A percentile compares a stretch with the other conserved stretches of the same genome.
Evolutionary conservation across 2,797 vertebrate genomes (phyloP).

Genomic region (Anguilla pacifica): DNA sequence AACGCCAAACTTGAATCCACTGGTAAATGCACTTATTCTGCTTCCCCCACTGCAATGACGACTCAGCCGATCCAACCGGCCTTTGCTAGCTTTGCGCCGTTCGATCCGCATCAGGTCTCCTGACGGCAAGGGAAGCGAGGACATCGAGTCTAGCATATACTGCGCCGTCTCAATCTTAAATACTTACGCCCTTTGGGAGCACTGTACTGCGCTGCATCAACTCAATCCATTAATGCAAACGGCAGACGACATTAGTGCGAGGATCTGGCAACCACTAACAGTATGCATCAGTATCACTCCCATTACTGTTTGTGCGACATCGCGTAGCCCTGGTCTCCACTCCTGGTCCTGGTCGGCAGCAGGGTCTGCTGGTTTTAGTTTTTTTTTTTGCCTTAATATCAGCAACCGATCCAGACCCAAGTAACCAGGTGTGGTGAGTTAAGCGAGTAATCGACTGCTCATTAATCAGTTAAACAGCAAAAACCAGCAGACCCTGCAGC

Average conservation of each 20-base stretch:
- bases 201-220: background rate
- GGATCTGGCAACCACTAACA: background rate
- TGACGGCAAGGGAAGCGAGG: background rate
- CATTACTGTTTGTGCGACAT: background rate
- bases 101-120: background rate
- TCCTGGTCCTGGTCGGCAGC: too few relatives aligned
- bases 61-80: background rate
- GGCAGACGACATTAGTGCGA: background rate
- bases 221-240: background rate
- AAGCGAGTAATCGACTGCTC: too few relatives aligned
- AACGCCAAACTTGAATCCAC: constrained; percentile 42
- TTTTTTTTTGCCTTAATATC: too few relatives aligned
- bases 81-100: background rate
- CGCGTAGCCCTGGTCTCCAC: background rate
- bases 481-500: too few relatives aligned
- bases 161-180: background rate
- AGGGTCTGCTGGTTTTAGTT: too few relatives aligned
- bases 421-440: too few relatives aligned
- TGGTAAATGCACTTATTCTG: constrained; percentile 53
- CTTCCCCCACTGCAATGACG: constrained; percentile 39
- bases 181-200: background rate
- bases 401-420: too few relatives aligned
- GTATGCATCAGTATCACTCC: background rate
- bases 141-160: background rate
- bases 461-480: too few relatives aligned